A percentile compares a stretch with the other conserved stretches of the same genome.
Evolutionary conservation across 92 coral and sea anemone species (phyloP).

Genomic region (Actinernus sp.): DNA sequence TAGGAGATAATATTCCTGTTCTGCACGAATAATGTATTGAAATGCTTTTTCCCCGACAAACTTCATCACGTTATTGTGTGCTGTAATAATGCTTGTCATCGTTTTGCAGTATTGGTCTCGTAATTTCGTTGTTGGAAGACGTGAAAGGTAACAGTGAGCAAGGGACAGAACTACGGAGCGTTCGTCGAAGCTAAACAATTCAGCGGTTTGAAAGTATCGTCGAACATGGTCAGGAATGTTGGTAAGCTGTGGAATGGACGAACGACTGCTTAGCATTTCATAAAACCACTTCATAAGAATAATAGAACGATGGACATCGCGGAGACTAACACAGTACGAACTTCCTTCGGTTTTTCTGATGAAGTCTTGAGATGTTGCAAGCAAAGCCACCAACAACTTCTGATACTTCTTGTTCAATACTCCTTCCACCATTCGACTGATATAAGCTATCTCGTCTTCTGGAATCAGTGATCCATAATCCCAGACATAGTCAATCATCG

Average conservation of each 20-base stretch:
- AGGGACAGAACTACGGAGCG: slow-evolving; percentile 80
- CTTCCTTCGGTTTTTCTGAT: slow-evolving; percentile 71
- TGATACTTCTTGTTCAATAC: slow-evolving; percentile 37
- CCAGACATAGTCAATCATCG: slow-evolving; percentile 99
- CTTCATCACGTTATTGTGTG: slow-evolving; percentile 6
- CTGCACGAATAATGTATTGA: slow-evolving; percentile 86
- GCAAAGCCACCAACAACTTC: slow-evolving; percentile 63
- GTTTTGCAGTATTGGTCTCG: slow-evolving; percentile 63
- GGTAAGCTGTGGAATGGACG: slow-evolving; percentile 1
- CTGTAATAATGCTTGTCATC: slow-evolving; percentile 46
- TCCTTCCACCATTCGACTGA: slow-evolving; percentile 87
- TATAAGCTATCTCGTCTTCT: slow-evolving; percentile 83
- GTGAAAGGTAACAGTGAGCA: slow-evolving; percentile 95
- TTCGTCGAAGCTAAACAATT: neutral
- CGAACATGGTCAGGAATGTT: slow-evolving; percentile 15
- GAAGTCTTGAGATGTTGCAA: slow-evolving; percentile 81
- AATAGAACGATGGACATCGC: slow-evolving; percentile 87
- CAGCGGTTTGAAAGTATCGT: slow-evolving; percentile 22
- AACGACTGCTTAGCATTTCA: slow-evolving; percentile 36
- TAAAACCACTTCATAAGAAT: slow-evolving; percentile 80
- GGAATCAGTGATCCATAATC: slow-evolving; percentile 88
- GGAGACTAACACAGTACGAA: slow-evolving; percentile 88
- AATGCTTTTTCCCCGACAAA: slow-evolving; percentile 34
- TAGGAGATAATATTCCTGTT: slow-evolving; percentile 90
- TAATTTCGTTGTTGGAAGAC: slow-evolving; percentile 71